These are phyloP conservation scores for Porphyrio hochstetteri DNA, from an alignment of 2,113 vertebrate genomes.

Conservation along the genomic window DNA sequence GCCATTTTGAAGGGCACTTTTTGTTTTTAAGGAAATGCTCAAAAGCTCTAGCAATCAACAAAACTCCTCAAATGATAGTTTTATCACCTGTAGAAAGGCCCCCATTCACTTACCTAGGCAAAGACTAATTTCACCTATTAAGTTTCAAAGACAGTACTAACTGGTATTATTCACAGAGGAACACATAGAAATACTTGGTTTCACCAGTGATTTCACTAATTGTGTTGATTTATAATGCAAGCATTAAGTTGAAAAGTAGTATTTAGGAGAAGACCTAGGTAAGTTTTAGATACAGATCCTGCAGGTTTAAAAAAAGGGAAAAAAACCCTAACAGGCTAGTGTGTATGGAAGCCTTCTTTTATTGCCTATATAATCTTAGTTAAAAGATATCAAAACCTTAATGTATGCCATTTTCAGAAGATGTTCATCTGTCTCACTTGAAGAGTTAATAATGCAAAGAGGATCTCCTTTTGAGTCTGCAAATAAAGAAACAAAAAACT, in stretches of 20 bases:
- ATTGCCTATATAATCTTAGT: not conserved
- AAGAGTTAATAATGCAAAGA: conserved; percentile 86
- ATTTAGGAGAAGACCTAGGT: not conserved
- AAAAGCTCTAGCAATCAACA: not conserved
- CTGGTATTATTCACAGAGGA: not conserved
- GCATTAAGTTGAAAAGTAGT: not conserved
- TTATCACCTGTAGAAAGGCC: not conserved
- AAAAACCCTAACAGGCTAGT: not conserved
- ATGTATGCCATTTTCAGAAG: conserved; percentile 91
- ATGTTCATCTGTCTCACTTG: conserved; percentile 80
- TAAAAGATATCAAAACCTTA: conserved; percentile 79
- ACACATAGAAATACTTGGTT: not conserved
- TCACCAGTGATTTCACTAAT: not conserved
- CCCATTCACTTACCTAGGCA: not conserved
- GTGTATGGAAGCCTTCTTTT: not conserved
- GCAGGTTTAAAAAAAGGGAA: not conserved
- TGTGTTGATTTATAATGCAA: not conserved
- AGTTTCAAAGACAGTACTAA: not conserved
- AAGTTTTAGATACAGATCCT: not conserved
- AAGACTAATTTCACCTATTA: not conserved
- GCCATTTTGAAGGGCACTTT: not conserved
- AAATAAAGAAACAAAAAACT: conserved; percentile 17
- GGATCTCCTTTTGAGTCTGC: conserved; percentile 82
- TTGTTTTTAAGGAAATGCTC: not conserved
- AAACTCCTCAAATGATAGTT: not conserved